Evolutionary conservation across 2,797 vertebrate genomes (phyloP).

Genomic region (Miopithecus talapoin): DNA sequence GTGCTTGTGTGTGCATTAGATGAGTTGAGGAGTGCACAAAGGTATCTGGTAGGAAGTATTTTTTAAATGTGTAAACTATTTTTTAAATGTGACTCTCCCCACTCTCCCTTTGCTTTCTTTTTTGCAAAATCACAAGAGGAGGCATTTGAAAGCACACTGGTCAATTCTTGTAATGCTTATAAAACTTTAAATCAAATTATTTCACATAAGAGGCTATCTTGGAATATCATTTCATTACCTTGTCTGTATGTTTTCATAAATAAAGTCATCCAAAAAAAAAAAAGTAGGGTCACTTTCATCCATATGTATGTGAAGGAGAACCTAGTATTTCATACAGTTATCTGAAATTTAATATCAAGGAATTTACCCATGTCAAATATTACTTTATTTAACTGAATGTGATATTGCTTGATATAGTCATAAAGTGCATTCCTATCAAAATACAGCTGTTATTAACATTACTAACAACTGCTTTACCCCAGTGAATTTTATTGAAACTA

Average conservation of each 20-base stretch:
- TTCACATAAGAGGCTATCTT: constrained; percentile 21
- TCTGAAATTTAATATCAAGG: constrained; percentile 62
- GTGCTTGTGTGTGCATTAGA: neutral
- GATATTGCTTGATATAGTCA: constrained; percentile 50
- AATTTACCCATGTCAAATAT: constrained; percentile 59
- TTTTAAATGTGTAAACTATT: neutral
- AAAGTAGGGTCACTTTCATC: neutral
- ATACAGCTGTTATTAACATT: constrained; percentile 68
- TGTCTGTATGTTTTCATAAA: constrained; percentile 26
- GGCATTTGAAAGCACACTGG: neutral
- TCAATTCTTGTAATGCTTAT: neutral
- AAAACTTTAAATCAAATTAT: constrained; percentile 49
- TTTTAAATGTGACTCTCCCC: neutral
- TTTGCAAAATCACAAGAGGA: constrained; percentile 25
- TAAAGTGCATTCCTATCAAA: constrained; percentile 65
- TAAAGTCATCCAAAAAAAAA: neutral
- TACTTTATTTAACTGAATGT: constrained; percentile 61
- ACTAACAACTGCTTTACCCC: constrained; percentile 58
- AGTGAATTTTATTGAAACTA: constrained; percentile 43
- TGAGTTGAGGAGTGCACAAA: accelerated
- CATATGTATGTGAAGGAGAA: neutral
- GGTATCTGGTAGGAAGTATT: neutral
- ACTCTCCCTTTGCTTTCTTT: neutral
- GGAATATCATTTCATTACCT: neutral
- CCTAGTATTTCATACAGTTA: constrained; percentile 21